Conservation (phyloP, 2,797 vertebrate genomes). For the Megalops cyprinoides region DNA sequence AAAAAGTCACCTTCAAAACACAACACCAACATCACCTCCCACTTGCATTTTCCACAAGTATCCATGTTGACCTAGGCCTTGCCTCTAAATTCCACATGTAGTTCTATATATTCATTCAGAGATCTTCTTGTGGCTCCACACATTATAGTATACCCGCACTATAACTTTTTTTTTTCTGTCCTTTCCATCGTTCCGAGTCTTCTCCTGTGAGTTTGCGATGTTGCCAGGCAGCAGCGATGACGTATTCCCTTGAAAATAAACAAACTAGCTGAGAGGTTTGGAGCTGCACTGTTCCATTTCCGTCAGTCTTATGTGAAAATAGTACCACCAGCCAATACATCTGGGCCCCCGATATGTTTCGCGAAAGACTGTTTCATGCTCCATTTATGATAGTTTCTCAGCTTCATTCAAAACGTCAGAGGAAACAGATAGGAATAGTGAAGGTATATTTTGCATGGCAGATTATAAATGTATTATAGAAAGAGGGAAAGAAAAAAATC, state of each 20-base stretch:
- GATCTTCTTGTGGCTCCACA: too few relatives aligned
- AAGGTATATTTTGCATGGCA: background rate
- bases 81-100: too few relatives aligned
- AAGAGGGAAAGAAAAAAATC: too few relatives aligned
- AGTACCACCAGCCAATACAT: background rate
- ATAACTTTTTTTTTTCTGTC: too few relatives aligned
- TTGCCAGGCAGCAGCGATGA: too few relatives aligned
- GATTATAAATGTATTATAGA: background rate
- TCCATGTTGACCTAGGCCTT: too few relatives aligned
- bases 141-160: too few relatives aligned
- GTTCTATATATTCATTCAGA: too few relatives aligned
- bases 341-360: background rate
- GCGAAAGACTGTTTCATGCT: background rate
- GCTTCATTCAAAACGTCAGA: background rate
- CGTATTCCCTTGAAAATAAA: background rate
- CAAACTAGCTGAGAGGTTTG: background rate
- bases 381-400: background rate
- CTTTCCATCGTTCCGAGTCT: too few relatives aligned
- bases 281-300: background rate
- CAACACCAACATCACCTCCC: too few relatives aligned
- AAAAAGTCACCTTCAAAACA: too few relatives aligned
- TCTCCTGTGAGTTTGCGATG: background rate
- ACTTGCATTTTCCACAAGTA: too few relatives aligned
- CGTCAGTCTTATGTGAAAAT: background rate
- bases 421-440: background rate